Conservation (phyloP, 2,888 invertebrate genomes). For the Ellobium chinense region DNA sequence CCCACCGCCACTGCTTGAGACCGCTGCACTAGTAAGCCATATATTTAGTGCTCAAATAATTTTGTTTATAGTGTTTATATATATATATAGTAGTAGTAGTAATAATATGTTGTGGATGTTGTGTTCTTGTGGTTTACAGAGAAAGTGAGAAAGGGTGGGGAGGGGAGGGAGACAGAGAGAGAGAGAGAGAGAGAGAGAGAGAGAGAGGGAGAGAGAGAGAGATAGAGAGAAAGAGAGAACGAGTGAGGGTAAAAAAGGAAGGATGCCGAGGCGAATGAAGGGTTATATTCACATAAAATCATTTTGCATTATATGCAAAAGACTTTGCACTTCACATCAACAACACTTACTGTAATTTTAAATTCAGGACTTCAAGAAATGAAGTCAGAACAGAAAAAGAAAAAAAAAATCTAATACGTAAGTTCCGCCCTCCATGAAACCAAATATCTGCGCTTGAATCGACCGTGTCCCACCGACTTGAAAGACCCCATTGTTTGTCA, state of each 20-base stretch:
- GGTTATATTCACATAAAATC: no score
- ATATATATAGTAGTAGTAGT: no score
- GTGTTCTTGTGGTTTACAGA: not conserved
- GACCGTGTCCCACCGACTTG: not conserved
- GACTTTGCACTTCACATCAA: no score
- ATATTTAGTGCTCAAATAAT: no score
- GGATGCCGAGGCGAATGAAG: no score
- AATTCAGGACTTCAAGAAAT: not conserved
- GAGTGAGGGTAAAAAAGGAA: not conserved
- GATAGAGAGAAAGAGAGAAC: not conserved
- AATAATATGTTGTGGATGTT: no score
- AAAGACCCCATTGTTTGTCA: slow-evolving; percentile 10
- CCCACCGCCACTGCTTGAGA: no score
- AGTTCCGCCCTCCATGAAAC: not conserved
- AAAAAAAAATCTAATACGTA: not conserved
- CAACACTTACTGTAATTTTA: no score
- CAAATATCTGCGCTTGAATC: not conserved
- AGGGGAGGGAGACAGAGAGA: not conserved
- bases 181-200: slow-evolving; percentile 12
- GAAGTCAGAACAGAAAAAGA: not conserved
- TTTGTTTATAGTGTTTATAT: no score
- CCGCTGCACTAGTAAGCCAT: no score
- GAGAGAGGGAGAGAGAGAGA: slow-evolving; percentile 1
- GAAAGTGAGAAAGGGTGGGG: not conserved
- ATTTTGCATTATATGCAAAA: no score